phyloP scores from a whole-genome alignment of 2,113 vertebrate species.

The Orthonyx spaldingii region DNA sequence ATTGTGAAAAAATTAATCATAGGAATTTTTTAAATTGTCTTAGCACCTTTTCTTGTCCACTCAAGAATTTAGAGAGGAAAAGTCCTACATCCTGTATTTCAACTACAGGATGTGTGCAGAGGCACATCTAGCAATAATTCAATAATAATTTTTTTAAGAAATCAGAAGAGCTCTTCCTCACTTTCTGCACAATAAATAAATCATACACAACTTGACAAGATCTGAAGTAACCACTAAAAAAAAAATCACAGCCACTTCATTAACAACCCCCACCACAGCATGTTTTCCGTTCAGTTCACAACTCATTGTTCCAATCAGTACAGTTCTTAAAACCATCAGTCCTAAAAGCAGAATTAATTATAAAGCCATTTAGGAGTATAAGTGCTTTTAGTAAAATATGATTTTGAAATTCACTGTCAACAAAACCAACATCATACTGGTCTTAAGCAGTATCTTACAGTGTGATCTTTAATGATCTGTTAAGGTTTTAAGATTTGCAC shows the following conservation, averaged over 20 bases:
- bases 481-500: neutral
- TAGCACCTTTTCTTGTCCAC: neutral
- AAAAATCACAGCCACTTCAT: neutral
- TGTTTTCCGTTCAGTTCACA: neutral
- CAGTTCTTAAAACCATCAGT: neutral
- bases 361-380: neutral
- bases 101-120: neutral
- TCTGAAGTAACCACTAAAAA: neutral
- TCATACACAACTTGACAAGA: rapidly evolving
- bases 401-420: neutral
- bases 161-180: neutral
- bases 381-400: neutral
- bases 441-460: neutral
- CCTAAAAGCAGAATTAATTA: neutral
- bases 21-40: neutral
- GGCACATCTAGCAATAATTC: neutral
- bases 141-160: neutral
- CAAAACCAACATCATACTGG: neutral
- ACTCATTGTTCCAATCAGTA: neutral
- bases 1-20: neutral
- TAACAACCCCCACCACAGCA: neutral
- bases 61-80: neutral
- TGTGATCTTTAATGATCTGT: neutral
- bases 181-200: neutral
- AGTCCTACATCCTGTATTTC: neutral